Base-by-base conservation (phyloP, 2,888 invertebrate species). In the Gastracanthus pulcherrimus region DNA sequence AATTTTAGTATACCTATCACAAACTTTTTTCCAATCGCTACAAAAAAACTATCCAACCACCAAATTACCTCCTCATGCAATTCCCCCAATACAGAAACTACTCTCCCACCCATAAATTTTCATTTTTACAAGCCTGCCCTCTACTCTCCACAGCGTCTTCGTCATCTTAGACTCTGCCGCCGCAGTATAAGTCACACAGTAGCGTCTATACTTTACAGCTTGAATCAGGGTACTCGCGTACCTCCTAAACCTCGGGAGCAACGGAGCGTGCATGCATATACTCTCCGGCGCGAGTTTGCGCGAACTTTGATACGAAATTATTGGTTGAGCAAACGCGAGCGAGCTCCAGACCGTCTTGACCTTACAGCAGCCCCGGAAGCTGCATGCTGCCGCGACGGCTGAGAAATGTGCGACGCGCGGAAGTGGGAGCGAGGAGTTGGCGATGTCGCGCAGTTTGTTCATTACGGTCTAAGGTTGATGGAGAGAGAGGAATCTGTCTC, bases 271-370 rank as follows among this genome's bases (percentile, higher is more conserved):
- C 31, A 31, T 31, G 29, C 38, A 34, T 55, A 67, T 29, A 45
- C 55, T 55, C 55, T 55, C 11, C 55, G n/a, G 13, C n/a, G 29
- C 16, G 74, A 76, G 67, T 76, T 64, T 76, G 31, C 45, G 26
- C 45, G 26, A 76, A 76, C 67, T 76, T 45, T 69, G 76, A 69
- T 58, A 31, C 45, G 23, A 69, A 76, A 69, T 76, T 76, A 76
- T 76, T 76, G 67, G 58, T 41, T 58, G 34, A 76, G 45, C 45
- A 51, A 55, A 58, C 76, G 55, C 4, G 19, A 13, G 3, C 62
- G 34, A 34, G 34, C n/a, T n/a, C n/a, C n/a, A 31, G 5, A 23
- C 4, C 48, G 23, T 45, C 41, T 69, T 76, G 58, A 69, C 58
- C 76, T 76, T 60, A 58, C n/a, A n/a, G n/a, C n/a, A n/a, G n/a